Evolutionary conservation across 2,113 vertebrate genomes (phyloP).

Genomic region (Rhegmatorhina hoffmannsi): DNA sequence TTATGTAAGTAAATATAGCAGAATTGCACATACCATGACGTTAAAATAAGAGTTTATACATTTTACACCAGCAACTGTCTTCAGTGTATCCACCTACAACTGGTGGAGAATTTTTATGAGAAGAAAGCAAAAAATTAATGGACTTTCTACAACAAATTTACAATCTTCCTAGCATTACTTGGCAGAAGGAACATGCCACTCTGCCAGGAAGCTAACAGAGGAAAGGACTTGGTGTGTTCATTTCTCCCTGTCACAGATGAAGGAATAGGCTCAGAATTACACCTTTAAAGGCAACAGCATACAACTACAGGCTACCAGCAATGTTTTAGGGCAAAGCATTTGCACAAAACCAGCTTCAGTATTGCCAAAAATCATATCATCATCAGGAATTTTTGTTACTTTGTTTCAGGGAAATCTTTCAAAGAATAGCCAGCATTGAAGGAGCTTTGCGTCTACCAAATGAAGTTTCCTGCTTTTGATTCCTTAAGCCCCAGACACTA

Average conservation of each 20-base stretch:
- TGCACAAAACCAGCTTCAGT: background rate
- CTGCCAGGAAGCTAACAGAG: background rate
- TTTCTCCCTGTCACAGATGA: background rate
- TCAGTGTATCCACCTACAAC: background rate
- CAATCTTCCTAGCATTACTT: background rate
- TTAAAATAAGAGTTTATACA: background rate
- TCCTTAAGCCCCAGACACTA: background rate
- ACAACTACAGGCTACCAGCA: background rate
- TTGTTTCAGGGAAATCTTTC: background rate
- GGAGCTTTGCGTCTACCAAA: background rate
- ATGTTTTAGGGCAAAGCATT: background rate
- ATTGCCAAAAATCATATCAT: background rate
- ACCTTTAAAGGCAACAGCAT: background rate
- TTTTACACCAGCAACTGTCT: background rate
- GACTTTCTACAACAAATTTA: background rate
- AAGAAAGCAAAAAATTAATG: background rate
- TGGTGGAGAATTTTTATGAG: background rate
- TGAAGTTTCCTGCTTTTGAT: background rate
- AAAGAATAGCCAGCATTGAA: background rate
- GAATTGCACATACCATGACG: background rate
- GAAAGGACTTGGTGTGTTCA: background rate
- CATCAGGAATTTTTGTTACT: background rate
- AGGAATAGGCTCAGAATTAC: background rate
- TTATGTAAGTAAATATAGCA: background rate
- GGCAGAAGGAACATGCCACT: background rate